Evolutionary conservation across 2,888 invertebrate genomes (phyloP), one percentile per base, ranked within the genome.

Genomic region (Himalopsyche tibetana): DNA sequence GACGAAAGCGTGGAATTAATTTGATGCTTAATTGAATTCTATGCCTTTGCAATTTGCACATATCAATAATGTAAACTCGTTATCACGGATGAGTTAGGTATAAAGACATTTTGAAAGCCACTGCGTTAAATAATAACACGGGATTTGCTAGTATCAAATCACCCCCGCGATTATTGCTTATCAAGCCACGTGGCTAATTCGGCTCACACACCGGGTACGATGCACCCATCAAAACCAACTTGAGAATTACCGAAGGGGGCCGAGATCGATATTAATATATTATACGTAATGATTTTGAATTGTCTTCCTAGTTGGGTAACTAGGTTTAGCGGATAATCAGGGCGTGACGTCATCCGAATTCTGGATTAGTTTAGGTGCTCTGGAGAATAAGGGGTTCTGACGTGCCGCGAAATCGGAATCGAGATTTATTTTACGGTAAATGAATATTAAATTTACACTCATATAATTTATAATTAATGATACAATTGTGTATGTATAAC

Each of bases 181-280:
- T 88, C 87, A 81, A 36, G 87, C 74, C 88, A 87, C 88, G 88
- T 87, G 88, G 84, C 88, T 85, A 88, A 88, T 88, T 88, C 87
- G 88, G 15, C 74, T 74, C 74, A 74, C 74, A 87, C 87, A 84
- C 83, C n/a, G 69, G 83, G 5, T 85, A 85, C 81, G 55, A 63
- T 36, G 83, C 87, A 85, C 83, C 86, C 87, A 74, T 74, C 74
- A 74, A 74, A 69, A 74, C 38, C 38, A 74, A 74, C 74, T 74
- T 74, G 74, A 74, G 74, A 74, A 74, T 74, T 74, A 38, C 19
- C 15, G 36, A 74, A 36, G 74, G 74, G 36, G 74, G 36, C 15
- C 1, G 15, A 36, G 12, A 74, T 74, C 36, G 74, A 74, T 74
- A 74, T 74, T 36, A 74, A 74, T 74, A 38, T 74, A 74, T 36